Evolutionary conservation across 1,140 invertebrate species (phyloP), one percentile per base, ranked within the genome.

Genomic region (Tetramorium simillimum): DNA sequence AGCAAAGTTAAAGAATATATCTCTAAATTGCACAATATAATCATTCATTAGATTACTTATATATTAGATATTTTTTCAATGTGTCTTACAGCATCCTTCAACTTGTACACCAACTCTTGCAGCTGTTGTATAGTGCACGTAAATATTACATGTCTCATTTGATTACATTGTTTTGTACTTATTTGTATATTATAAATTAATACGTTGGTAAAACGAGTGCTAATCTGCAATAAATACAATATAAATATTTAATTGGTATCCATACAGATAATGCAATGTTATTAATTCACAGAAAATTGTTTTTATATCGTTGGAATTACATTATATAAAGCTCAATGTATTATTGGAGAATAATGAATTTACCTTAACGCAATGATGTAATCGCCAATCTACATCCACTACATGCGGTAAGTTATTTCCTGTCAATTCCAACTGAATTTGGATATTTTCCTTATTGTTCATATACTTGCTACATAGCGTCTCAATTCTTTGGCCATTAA

Each of bases 81-180:
- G 93, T 97, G 96, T 91, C 96, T 93, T 56, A 96, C 94, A 40
- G 96, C 95, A 92, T 97, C 96, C 93, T 97, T 97, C 14, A 97
- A 93, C 93, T 97, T 97, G 82, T 96, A 96, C 60, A 97, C 95
- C 77, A 97, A 93, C 93, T 97, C 97, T 94, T 97, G 96, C 58
- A 97, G 91, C 90, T 97, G 96, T 78, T 96, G 96, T 28, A 95
- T 95, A 24, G 95, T 96, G 91, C 96, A 97, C 3, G 95, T 95
- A 91, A 97, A 97, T 60, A 95, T 94, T 53, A 97, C 87, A 91
- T 95, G 93, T 53, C 96, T 94, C 62, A 92, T 82, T 43, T 94
- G 91, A 69, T 95, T 95, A 49, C 91, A 62, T 77, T 96, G 94
- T 2, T 95, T 96, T 86, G 93, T 95, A 72, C 91, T 93, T 14